phyloP scores from a whole-genome alignment of 35 echinoderm and acorn worm species.

The Nesometra sesokonis region DNA sequence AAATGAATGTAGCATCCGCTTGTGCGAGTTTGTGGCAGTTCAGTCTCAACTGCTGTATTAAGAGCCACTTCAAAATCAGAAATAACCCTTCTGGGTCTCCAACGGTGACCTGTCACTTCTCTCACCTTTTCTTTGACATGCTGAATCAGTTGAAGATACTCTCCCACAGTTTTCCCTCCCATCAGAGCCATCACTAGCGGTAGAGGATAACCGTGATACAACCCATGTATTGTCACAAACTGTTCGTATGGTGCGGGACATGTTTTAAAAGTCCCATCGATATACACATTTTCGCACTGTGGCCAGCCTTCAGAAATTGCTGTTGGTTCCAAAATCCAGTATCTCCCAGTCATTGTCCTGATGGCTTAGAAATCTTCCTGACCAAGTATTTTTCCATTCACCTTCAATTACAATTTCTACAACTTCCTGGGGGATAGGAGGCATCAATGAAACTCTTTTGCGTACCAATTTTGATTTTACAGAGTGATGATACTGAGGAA shows the following conservation, averaged over 20 bases:
- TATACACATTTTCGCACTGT: conserved; percentile 4
- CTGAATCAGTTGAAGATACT: not conserved
- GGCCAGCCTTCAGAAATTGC: not conserved
- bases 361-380: not conserved
- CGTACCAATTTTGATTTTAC: conserved; percentile 25
- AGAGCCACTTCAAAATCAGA: conserved; percentile 13
- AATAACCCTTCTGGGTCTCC: not conserved
- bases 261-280: conserved; percentile 18
- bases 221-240: conserved; percentile 4
- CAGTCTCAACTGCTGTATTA: conserved; percentile 3
- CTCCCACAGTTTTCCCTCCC: not conserved
- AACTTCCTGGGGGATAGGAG: conserved; percentile 4
- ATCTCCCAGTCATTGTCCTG: conserved; percentile 24
- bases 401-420: not conserved
- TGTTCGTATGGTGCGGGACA: conserved; percentile 15
- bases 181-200: conserved; percentile 10
- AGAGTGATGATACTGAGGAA: conserved; percentile 5
- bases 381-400: conserved; percentile 16
- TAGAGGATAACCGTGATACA: not conserved
- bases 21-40: not conserved
- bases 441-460: conserved; percentile 5
- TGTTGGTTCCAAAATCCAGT: not conserved
- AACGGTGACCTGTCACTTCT: not conserved
- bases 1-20: conserved; percentile 30
- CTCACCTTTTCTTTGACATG: conserved; percentile 3